phyloP scores from a whole-genome alignment of 1,140 invertebrate genomes.

The Chironomus tepperi region DNA sequence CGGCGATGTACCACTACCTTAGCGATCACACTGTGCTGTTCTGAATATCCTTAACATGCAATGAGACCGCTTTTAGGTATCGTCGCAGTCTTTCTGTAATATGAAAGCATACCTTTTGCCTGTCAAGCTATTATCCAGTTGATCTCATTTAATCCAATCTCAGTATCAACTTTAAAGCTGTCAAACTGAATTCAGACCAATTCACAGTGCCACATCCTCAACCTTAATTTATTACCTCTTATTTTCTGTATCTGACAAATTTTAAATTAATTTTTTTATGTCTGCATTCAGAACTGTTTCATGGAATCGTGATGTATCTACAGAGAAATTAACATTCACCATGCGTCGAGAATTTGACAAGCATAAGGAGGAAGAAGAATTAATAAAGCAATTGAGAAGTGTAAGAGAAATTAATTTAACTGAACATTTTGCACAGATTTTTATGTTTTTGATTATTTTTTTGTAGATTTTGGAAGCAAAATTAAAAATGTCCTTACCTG shows the following conservation, averaged over 20 bases:
- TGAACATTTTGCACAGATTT: neutral
- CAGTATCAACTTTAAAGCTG: too few relatives aligned
- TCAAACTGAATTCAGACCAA: too few relatives aligned
- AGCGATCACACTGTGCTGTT: too few relatives aligned
- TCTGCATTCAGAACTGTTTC: conserved; percentile 34
- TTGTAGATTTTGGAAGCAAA: conserved; percentile 78
- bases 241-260: conserved; percentile 27
- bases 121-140: too few relatives aligned
- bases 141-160: too few relatives aligned
- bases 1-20: too few relatives aligned
- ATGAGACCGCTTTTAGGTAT: too few relatives aligned
- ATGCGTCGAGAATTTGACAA: conserved; percentile 86
- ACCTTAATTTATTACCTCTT: too few relatives aligned
- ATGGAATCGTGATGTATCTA: conserved; percentile 60
- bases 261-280: conserved; percentile 18
- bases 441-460: conserved; percentile 32
- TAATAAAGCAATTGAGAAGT: conserved; percentile 72
- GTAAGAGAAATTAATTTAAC: conserved; percentile 45
- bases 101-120: too few relatives aligned
- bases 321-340: conserved; percentile 78
- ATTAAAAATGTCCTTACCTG: conserved; percentile 80
- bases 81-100: too few relatives aligned
- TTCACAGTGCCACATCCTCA: too few relatives aligned
- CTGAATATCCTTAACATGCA: too few relatives aligned
- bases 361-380: conserved; percentile 78